Conservation (phyloP, 1,140 invertebrate genomes). For the Heliconius eleuchia region DNA sequence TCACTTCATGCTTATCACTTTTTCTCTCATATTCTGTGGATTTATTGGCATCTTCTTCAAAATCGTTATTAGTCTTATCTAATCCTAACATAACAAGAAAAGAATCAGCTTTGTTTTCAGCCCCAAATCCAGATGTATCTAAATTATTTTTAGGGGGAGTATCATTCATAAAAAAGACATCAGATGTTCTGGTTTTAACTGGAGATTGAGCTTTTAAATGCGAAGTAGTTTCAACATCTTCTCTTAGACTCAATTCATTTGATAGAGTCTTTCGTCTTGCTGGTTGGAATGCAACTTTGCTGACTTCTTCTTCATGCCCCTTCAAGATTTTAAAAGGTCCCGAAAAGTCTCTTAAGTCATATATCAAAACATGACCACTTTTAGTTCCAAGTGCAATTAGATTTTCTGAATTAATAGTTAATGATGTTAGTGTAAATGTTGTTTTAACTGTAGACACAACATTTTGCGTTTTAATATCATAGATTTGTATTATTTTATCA, state of each 20-base stretch:
- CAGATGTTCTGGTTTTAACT: constrained; percentile 56
- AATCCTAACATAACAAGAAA: constrained; percentile 70
- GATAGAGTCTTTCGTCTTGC: constrained; percentile 58
- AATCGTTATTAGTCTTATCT: constrained; percentile 64
- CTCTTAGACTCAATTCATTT: constrained; percentile 68
- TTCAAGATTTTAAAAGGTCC: constrained; percentile 64
- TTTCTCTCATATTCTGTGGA: constrained; percentile 55
- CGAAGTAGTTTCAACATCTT: constrained; percentile 59
- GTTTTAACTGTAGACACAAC: constrained; percentile 72
- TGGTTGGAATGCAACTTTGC: constrained; percentile 71
- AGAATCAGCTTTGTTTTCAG: constrained; percentile 66
- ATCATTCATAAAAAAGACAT: constrained; percentile 66
- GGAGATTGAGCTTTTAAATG: constrained; percentile 56
- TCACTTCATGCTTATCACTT: constrained; percentile 58
- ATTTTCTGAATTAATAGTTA: constrained; percentile 70
- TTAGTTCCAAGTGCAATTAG: constrained; percentile 73
- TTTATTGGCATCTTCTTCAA: constrained; percentile 58
- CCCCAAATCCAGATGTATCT: constrained; percentile 42
- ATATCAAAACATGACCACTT: constrained; percentile 68
- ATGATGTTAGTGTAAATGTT: constrained; percentile 65
- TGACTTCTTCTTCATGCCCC: constrained; percentile 68
- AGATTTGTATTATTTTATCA: constrained; percentile 76
- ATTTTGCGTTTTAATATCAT: constrained; percentile 74
- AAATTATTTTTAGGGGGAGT: constrained; percentile 58
- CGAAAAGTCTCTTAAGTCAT: constrained; percentile 73